phyloP scores from a whole-genome alignment of 1,140 invertebrate species.

The Gonioctena quinquepunctata region DNA sequence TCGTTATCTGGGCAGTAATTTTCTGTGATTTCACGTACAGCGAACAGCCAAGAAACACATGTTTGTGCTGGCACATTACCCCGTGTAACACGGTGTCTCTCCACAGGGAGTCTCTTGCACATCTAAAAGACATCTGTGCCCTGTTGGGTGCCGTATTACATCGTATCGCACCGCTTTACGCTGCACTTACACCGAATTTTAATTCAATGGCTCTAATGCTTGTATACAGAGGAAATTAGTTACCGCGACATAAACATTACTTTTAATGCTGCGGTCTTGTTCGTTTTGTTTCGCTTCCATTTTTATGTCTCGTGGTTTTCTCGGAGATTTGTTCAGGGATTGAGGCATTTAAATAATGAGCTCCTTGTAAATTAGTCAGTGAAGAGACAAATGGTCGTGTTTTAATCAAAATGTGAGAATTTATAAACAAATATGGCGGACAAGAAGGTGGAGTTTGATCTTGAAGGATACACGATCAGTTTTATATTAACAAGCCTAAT shows the following conservation, averaged over 20 bases:
- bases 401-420: no score
- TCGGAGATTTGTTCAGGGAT: no score
- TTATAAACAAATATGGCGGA: no score
- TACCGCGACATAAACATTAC: background rate
- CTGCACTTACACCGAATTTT: constrained; percentile 13
- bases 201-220: background rate
- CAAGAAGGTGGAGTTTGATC: no score
- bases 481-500: no score
- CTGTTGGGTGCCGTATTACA: constrained; percentile 14
- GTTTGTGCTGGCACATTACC: constrained; percentile 18
- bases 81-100: constrained; percentile 27
- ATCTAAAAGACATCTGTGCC: constrained; percentile 22
- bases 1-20: constrained; percentile 2
- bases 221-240: background rate
- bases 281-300: background rate
- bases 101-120: constrained; percentile 18
- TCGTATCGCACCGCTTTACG: constrained; percentile 17
- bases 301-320: no score
- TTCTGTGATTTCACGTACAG: constrained; percentile 25
- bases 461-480: no score
- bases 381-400: no score
- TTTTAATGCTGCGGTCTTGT: no score
- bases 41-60: constrained; percentile 13
- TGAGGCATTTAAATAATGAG: no score
- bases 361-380: no score